Evolutionary conservation across 2,797 vertebrate genomes (phyloP).

Genomic region (Eulemur albifrons): DNA sequence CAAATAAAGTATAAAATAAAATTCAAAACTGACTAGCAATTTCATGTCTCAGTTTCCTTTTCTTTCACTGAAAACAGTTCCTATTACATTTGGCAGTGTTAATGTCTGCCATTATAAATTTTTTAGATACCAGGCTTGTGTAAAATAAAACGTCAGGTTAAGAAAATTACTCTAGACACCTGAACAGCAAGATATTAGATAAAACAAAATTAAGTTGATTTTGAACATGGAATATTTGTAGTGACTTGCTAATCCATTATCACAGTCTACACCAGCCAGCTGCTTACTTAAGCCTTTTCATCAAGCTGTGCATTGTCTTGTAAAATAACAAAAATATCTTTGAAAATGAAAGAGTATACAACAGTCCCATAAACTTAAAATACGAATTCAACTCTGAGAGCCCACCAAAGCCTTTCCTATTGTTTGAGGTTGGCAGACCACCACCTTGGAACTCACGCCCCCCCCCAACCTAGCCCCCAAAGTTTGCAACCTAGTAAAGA

Average conservation of each 20-base stretch:
- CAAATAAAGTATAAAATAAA: constrained; percentile 73
- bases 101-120: constrained; percentile 65
- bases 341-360: constrained; percentile 40
- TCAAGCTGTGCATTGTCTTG: constrained; percentile 59
- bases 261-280: constrained; percentile 16
- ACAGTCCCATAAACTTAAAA: constrained; percentile 46
- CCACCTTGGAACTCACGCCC: constrained; percentile 25
- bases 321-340: constrained; percentile 51
- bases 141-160: constrained; percentile 63
- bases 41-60: constrained; percentile 65
- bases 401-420: constrained; percentile 57
- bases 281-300: constrained; percentile 69
- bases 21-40: constrained; percentile 57
- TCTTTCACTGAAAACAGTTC: constrained; percentile 70
- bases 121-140: constrained; percentile 57
- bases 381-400: constrained; percentile 7
- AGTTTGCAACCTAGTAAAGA: constrained; percentile 73
- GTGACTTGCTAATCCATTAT: constrained; percentile 72
- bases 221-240: constrained; percentile 74
- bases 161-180: constrained; percentile 66
- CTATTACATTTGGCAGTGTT: constrained; percentile 51
- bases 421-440: constrained; percentile 59
- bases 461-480: constrained; percentile 23
- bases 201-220: constrained; percentile 78
- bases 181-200: constrained; percentile 72